Evolutionary conservation across 1,140 invertebrate genomes (phyloP).

Genomic region (Tetranychus cinnabarinus): DNA sequence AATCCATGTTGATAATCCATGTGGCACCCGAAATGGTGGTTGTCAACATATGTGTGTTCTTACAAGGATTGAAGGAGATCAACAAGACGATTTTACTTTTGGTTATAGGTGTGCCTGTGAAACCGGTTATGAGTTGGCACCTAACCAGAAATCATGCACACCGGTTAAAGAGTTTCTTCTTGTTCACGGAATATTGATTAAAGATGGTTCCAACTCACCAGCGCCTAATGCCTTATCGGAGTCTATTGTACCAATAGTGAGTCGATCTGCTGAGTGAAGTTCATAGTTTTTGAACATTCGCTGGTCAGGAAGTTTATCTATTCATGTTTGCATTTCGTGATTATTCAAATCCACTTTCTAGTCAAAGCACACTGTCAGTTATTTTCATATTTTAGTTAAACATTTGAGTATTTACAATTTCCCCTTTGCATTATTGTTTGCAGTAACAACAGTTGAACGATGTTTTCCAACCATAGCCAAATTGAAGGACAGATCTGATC

Average conservation of each 20-base stretch:
- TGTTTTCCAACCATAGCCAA: no score
- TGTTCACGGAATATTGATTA: slow-evolving; percentile 77
- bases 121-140: slow-evolving; percentile 53
- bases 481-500: no score
- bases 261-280: slow-evolving; percentile 36
- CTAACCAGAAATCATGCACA: slow-evolving; percentile 56
- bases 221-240: slow-evolving; percentile 63
- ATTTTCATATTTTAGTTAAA: no score
- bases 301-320: no score
- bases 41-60: slow-evolving; percentile 92
- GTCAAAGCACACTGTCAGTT: no score
- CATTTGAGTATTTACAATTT: no score
- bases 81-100: slow-evolving; percentile 35
- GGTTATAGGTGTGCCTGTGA: slow-evolving; percentile 83
- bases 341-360: no score
- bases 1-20: slow-evolving; percentile 59
- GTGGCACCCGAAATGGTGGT: slow-evolving; percentile 61
- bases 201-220: slow-evolving; percentile 25
- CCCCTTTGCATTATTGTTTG: no score
- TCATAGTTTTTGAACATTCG: no score
- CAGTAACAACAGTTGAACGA: no score
- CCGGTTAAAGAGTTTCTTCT: slow-evolving; percentile 71
- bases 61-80: slow-evolving; percentile 4
- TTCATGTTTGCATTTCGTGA: no score
- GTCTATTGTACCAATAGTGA: slow-evolving; percentile 56